Percentiles rank a stretch among this genome's conserved stretches.
These are phyloP conservation scores for Tigriopus japonicus DNA, from an alignment of 1,140 invertebrate species.

Conservation along the genomic window DNA sequence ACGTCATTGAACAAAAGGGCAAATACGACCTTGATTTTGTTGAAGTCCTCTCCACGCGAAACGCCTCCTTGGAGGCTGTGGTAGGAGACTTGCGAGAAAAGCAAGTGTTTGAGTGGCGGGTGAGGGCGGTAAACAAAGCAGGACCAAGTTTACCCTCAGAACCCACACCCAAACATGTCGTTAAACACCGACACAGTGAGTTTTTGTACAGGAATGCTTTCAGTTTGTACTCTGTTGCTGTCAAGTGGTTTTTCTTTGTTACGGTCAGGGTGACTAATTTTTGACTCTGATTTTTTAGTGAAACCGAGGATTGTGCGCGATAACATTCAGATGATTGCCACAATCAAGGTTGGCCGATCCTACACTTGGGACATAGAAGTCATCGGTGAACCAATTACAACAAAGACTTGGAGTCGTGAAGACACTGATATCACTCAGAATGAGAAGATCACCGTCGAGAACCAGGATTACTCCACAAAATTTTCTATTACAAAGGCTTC, in stretches of 20 bases:
- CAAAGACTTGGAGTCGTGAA: constrained; percentile 63
- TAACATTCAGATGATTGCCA: constrained; percentile 55
- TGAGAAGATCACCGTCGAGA: constrained; percentile 67
- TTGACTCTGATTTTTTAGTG: constrained; percentile 16
- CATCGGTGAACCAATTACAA: constrained; percentile 67
- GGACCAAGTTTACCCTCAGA: constrained; percentile 86
- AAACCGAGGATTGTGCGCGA: constrained; percentile 46
- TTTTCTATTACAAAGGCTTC: constrained; percentile 60
- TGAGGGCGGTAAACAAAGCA: constrained; percentile 85
- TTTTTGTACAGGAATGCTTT: constrained; percentile 14
- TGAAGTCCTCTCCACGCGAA: background rate
- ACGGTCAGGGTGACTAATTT: background rate
- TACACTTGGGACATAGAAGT: constrained; percentile 85
- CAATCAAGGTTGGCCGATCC: constrained; percentile 62
- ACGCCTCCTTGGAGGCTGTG: background rate
- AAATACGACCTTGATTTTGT: constrained; percentile 32
- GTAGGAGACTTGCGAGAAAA: constrained; percentile 79
- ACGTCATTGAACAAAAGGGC: constrained; percentile 88
- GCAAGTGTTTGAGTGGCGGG: constrained; percentile 82
- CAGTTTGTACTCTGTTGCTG: background rate
- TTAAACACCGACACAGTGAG: constrained; percentile 74
- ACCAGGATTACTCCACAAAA: constrained; percentile 74
- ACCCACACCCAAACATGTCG: constrained; percentile 80
- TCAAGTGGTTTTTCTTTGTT: too few relatives aligned
- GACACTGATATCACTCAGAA: constrained; percentile 50